Percentiles rank a stretch among this genome's conserved stretches.
Conservation (phyloP, 2,797 vertebrate species). For the Pantherophis vulpinus region DNA sequence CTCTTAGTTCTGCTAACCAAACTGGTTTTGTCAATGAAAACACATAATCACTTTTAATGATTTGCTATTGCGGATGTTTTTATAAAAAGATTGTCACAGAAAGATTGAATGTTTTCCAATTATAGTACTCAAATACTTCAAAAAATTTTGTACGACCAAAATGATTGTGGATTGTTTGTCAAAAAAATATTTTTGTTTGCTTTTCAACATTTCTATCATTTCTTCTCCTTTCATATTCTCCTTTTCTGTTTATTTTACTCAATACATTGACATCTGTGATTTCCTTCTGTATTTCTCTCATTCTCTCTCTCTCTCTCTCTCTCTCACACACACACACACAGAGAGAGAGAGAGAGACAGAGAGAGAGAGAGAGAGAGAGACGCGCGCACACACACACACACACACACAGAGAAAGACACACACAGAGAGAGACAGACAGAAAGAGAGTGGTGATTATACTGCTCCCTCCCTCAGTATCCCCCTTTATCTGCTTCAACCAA, state of each 20-base stretch:
- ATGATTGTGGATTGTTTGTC: not conserved
- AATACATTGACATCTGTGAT: constrained; percentile 8
- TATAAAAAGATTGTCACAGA: not conserved
- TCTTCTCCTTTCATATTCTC: not conserved
- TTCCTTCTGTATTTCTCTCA: not conserved
- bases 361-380: rapidly evolving
- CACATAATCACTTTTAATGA: not conserved
- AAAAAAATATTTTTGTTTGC: not conserved
- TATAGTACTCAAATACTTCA: not conserved
- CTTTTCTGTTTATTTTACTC: constrained; percentile 25
- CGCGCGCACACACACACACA: not conserved
- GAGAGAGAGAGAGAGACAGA: not conserved
- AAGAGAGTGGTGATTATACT: constrained; percentile 44
- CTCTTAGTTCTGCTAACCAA: not conserved
- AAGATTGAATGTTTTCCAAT: not conserved
- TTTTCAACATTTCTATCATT: not conserved
- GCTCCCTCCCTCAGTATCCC: constrained; percentile 43
- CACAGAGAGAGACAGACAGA: not conserved
- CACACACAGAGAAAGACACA: not conserved
- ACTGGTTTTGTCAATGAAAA: not conserved
- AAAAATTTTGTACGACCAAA: constrained; percentile 23
- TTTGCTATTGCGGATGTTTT: not conserved
- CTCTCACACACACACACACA: not conserved
- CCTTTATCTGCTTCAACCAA: constrained; percentile 76
- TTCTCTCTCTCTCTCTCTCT: not conserved